Conservation (phyloP, 2,888 invertebrate species). For the Eilema griseolum region DNA sequence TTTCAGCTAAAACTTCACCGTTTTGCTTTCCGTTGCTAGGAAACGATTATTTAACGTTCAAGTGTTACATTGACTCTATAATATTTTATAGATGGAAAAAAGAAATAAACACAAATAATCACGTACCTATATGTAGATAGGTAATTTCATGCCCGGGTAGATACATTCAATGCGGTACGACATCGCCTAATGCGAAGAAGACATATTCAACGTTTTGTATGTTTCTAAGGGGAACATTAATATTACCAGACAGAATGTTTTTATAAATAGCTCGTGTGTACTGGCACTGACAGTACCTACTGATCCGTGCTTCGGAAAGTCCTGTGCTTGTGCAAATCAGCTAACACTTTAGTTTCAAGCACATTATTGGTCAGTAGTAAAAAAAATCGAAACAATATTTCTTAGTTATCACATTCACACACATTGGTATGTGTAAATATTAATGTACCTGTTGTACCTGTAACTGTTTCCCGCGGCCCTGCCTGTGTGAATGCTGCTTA, state of each 20-base stretch:
- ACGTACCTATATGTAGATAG: constrained; percentile 28
- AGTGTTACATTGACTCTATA: background rate
- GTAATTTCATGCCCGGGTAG: constrained; percentile 49
- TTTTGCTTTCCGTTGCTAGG: too few relatives aligned
- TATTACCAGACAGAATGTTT: background rate
- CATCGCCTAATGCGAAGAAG: constrained; percentile 46
- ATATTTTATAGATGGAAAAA: background rate
- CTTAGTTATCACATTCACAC: too few relatives aligned
- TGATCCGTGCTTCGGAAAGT: background rate
- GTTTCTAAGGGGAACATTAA: constrained; percentile 33
- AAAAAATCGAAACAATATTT: background rate
- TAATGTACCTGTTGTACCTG: too few relatives aligned
- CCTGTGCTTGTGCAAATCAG: background rate
- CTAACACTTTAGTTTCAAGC: background rate
- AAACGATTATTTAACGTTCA: background rate
- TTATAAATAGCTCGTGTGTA: background rate
- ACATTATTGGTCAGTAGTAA: too few relatives aligned
- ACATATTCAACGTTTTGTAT: constrained; percentile 43
- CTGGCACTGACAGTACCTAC: background rate
- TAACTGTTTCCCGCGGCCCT: too few relatives aligned
- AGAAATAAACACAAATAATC: constrained; percentile 18
- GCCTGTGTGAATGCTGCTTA: too few relatives aligned
- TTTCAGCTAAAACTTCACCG: too few relatives aligned
- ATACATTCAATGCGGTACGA: constrained; percentile 45
- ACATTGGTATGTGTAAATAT: background rate